These are phyloP conservation scores for Carterocephalus palaemon DNA, from an alignment of 2,888 invertebrate species.

Conservation along the genomic window DNA sequence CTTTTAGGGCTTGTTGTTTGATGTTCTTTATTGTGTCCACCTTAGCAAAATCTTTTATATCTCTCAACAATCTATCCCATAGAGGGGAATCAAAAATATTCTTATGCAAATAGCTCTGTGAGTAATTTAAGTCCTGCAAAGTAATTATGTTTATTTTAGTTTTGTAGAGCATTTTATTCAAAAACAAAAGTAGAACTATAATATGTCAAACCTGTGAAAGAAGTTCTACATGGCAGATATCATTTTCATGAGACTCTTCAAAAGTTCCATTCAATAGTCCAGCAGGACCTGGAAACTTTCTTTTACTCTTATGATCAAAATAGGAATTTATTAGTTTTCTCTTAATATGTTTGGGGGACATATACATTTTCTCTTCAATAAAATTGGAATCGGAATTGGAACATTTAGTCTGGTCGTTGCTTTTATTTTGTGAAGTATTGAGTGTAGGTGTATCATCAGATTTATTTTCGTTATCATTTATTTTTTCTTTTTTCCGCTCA, in stretches of 20 bases:
- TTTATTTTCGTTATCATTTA: too few relatives aligned
- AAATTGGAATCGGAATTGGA: neutral
- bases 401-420: constrained; percentile 2
- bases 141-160: neutral
- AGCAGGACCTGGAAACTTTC: constrained; percentile 72
- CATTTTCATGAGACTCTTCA: constrained; percentile 55
- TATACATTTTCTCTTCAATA: constrained; percentile 9
- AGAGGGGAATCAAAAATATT: constrained; percentile 61
- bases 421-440: constrained; percentile 3
- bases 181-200: neutral
- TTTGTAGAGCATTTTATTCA: neutral
- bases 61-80: constrained; percentile 54
- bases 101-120: constrained; percentile 49
- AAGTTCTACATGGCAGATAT: constrained; percentile 58
- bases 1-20: constrained; percentile 57
- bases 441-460: neutral
- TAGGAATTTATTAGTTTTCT: constrained; percentile 63
- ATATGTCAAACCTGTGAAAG: constrained; percentile 58
- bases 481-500: constrained; percentile 4
- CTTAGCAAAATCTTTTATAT: constrained; percentile 46
- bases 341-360: constrained; percentile 56
- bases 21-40: constrained; percentile 59
- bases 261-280: constrained; percentile 59
- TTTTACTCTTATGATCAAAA: constrained; percentile 63
- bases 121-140: constrained; percentile 63